Evolutionary conservation across 2,797 vertebrate genomes (phyloP), one percentile per base, ranked within the genome.

Genomic region (Sebastes miniatus): DNA sequence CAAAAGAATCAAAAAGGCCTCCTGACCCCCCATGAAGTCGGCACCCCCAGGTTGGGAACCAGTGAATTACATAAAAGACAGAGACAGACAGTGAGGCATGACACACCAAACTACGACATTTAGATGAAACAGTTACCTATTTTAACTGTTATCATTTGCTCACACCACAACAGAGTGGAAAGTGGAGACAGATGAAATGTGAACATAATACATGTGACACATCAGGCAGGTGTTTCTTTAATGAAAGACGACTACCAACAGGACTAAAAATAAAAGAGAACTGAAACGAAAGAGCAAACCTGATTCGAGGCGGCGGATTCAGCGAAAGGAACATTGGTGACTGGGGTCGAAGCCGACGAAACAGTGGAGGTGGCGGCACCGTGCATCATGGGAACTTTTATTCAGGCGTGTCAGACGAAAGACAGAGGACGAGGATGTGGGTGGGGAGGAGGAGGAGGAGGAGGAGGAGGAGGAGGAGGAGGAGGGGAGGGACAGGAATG

Each of bases 321-420:
- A 96, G 97, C 97, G 95, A 97, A 99, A 96, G 97, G 97, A 95
- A 99, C 96, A 97, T 96, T 99, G 97, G 97, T 97, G 96, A 97
- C 97, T 95, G 97, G 96, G 96, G 97, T 95, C 96, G 98, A 96
- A 96, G 97, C 96, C 96, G 98, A 97, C 95, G 98, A 97, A 96
- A 99, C 96, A 97, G 97, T 97, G 96, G 98, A 96, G 96, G 97
- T 97, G 96, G 97, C 96, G 96, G 97, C 97, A 97, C 97, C 96
- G 97, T 99, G 98, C 98, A 99, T 98, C 98, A 99, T 97, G 97
- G 98, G 96, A 96, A 99, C 98, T 99, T 96, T 98, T 97, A 96
- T 97, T 96, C 97, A 96, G 96, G 97, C 96, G 96, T 95, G 96
- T 97, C 94, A 97, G 97, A 97, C 97, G 96, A 96, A 94, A 97